phyloP scores from a whole-genome alignment of 2,888 invertebrate species.

The Sphecodes monilicornis region DNA sequence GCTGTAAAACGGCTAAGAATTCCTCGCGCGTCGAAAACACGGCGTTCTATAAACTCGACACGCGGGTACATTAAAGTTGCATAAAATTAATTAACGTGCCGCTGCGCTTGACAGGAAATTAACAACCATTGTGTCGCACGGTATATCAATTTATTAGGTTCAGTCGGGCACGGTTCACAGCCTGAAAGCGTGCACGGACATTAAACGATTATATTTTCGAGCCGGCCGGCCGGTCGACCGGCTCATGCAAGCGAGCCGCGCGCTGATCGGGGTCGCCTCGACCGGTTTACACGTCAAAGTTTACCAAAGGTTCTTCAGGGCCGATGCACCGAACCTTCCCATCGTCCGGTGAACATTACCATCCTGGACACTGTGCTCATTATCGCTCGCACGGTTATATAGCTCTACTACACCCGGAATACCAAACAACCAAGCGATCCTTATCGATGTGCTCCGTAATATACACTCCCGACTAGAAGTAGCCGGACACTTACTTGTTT shows the following conservation, averaged over 20 bases:
- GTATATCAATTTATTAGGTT: constrained; percentile 64
- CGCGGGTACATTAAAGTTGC: constrained; percentile 41
- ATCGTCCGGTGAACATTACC: constrained; percentile 40
- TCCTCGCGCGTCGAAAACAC: background rate
- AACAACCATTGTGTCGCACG: constrained; percentile 48
- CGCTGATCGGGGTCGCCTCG: constrained; percentile 43
- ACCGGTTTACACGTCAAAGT: constrained; percentile 64
- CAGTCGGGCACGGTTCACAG: constrained; percentile 10
- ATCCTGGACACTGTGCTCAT: constrained; percentile 44
- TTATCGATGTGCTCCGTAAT: background rate
- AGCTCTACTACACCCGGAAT: constrained; percentile 37
- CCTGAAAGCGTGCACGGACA: constrained; percentile 49
- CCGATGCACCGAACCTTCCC: constrained; percentile 54
- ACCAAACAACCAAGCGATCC: constrained; percentile 27
- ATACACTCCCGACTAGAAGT: background rate
- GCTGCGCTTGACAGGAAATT: constrained; percentile 48
- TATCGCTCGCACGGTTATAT: constrained; percentile 37
- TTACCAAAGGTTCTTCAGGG: constrained; percentile 69
- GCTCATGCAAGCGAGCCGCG: constrained; percentile 48
- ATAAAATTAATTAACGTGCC: constrained; percentile 54
- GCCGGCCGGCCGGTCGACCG: background rate
- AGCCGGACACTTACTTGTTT: background rate
- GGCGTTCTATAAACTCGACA: constrained; percentile 23
- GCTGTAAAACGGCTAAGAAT: constrained; percentile 12
- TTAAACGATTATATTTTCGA: constrained; percentile 69